Evolutionary conservation across 30 jellyfish, hydroid and myxozoan species (phyloP).

Genomic region (Cassiopea andromeda): DNA sequence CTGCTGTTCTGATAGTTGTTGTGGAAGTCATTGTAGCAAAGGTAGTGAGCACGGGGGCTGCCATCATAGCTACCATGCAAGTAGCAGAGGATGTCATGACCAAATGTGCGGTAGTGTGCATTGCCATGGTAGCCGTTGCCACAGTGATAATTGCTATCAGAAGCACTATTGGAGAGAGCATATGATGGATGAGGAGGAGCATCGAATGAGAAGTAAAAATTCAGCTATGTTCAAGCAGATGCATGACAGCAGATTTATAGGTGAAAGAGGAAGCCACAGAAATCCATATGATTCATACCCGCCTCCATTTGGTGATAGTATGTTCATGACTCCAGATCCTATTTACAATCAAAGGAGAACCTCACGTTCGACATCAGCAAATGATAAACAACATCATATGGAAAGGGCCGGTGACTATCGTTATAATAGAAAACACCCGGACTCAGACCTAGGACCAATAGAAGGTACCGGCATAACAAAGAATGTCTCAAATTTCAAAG

Average conservation of each 20-base stretch:
- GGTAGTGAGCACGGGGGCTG: conserved; percentile 35
- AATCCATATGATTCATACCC: conserved; percentile 47
- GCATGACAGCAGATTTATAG: not conserved
- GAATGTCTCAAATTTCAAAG: conserved; percentile 33
- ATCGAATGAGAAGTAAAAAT: conserved; percentile 40
- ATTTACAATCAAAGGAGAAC: conserved; percentile 40
- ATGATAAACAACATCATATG: conserved; percentile 10
- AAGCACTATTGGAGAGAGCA: conserved; percentile 50
- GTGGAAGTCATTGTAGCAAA: conserved; percentile 33
- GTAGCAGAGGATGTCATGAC: conserved; percentile 37
- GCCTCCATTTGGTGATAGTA: conserved; percentile 32
- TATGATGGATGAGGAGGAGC: conserved; percentile 50
- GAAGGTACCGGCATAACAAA: conserved; percentile 35
- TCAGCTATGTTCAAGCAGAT: conserved; percentile 11
- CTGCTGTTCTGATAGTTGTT: conserved; percentile 41
- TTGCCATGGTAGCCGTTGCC: conserved; percentile 69
- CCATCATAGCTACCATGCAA: conserved; percentile 33
- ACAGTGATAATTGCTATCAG: conserved; percentile 49
- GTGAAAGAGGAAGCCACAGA: conserved; percentile 37
- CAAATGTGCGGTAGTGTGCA: conserved; percentile 42
- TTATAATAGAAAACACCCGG: conserved; percentile 26
- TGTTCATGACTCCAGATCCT: conserved; percentile 65
- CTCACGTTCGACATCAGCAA: conserved; percentile 1
- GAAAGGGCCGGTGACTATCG: conserved; percentile 29
- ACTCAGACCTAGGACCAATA: conserved; percentile 45